These are phyloP conservation scores for Drosophila equinoxialis DNA, from an alignment of 1,140 invertebrate genomes.

Conservation along the genomic window DNA sequence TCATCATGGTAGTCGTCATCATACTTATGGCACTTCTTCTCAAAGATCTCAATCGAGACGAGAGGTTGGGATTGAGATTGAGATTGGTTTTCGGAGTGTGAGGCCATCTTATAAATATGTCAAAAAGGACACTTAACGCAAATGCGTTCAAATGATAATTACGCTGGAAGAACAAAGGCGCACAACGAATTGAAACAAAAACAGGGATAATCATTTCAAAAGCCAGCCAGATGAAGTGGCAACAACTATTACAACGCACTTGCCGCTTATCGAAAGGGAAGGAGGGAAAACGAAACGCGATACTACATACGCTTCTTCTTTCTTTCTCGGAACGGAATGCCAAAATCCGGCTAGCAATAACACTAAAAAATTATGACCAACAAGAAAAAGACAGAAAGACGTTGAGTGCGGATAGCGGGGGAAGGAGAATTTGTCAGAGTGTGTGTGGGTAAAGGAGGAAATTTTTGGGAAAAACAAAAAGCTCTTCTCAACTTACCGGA, in stretches of 20 bases:
- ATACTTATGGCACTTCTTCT: constrained; percentile 1
- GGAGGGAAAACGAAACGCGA: constrained; percentile 29
- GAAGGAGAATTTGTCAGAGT: constrained; percentile 24
- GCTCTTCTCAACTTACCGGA: constrained; percentile 43
- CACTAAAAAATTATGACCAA: constrained; percentile 79
- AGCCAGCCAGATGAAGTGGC: constrained; percentile 69
- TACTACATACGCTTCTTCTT: background rate
- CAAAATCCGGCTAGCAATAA: constrained; percentile 73
- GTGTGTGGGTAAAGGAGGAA: constrained; percentile 45
- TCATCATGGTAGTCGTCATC: constrained; percentile 10
- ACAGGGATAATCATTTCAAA: constrained; percentile 27
- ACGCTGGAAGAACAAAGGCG: constrained; percentile 44
- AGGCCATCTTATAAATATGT: constrained; percentile 75
- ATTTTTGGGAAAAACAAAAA: constrained; percentile 71
- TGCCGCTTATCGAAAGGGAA: constrained; percentile 54
- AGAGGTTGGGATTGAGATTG: background rate
- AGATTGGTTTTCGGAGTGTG: background rate
- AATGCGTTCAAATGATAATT: constrained; percentile 80
- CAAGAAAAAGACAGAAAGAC: background rate
- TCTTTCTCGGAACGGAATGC: constrained; percentile 14
- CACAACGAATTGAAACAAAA: constrained; percentile 27
- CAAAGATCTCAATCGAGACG: constrained; percentile 47
- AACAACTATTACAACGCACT: constrained; percentile 79
- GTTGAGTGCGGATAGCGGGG: background rate
- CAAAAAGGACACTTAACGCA: constrained; percentile 79